Evolutionary conservation across 2,888 invertebrate genomes (phyloP), one percentile per base, ranked within the genome.

Genomic region (Cryptocheilus praepositus): DNA sequence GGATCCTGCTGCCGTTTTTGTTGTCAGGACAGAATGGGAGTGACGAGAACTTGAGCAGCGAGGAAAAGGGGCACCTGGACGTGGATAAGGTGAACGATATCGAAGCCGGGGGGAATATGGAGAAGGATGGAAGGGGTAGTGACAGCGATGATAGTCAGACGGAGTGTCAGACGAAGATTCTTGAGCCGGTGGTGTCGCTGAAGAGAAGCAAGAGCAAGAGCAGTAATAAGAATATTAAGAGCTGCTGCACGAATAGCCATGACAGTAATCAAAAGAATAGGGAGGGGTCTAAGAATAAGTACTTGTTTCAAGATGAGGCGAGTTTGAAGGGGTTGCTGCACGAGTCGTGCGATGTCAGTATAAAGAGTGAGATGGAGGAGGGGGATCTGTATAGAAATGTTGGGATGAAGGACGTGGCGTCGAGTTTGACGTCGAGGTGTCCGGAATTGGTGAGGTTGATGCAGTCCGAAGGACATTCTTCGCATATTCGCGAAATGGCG

Each of bases 21-120:
- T 92, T 93, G 71, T 92, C 92, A 0, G 89, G 92, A 13, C 91
- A 82, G 5, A 86, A 83, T 49, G 85, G 79, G 2, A 88, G 86
- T 43, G 88, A 88, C 18, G 88, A 85, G 7, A 84, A 86, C 77
- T 73, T 82, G 15, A 88, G 85, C 28, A 87, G 86, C 46, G 86
- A 83, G 3, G 80, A 78, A 21, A 76, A 72, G 5, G 71, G 59
- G 16, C 63, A 65, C 46, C 71, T 70, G 43, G 62, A 62, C 16
- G 53, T 56, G 3, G 69, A 72, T 1, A 79, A 86, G 36, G 79
- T 81, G 18, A 65, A 74, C 28, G 86, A 86, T n/a, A 62, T 84
- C 7, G 86, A 86, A 60, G 70, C 64, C 2, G 82, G 71, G 0
- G 36, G 11, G 11, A 81, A 79, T 59, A 74, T 69, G n/a, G 83